Percentiles rank a stretch among this genome's conserved stretches.
Evolutionary conservation across 2,113 vertebrate genomes (phyloP).

Genomic region (Pteruthius melanotis): DNA sequence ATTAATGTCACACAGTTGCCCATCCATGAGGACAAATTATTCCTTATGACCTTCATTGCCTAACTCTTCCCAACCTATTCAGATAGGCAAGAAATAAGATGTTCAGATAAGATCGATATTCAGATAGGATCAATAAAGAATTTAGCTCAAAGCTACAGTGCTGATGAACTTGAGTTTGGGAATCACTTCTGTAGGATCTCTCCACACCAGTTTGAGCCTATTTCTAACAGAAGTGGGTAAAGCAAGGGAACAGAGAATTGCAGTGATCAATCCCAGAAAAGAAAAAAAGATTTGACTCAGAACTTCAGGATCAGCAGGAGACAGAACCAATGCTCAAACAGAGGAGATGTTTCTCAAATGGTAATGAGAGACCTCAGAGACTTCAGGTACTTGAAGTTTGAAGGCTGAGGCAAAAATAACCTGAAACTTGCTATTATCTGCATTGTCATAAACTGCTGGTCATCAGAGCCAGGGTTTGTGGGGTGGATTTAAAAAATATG

Average conservation of each 20-base stretch:
- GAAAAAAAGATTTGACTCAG: background rate
- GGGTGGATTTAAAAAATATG: background rate
- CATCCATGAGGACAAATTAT: background rate
- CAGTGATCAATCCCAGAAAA: conserved; percentile 14
- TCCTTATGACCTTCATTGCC: background rate
- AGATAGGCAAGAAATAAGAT: background rate
- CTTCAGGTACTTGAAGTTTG: background rate
- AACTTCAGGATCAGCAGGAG: conserved; percentile 10
- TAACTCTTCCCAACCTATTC: background rate
- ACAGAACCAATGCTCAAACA: background rate
- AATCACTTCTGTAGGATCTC: background rate
- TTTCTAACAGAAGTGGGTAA: background rate
- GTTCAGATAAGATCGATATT: background rate
- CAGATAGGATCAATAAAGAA: background rate
- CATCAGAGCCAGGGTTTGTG: background rate
- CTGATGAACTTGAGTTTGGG: background rate
- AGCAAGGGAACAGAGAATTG: conserved; percentile 34
- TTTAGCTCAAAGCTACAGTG: background rate
- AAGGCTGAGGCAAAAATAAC: conserved; percentile 26
- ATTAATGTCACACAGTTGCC: background rate
- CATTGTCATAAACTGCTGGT: background rate
- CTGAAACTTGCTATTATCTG: background rate
- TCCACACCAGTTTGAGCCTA: background rate
- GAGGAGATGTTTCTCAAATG: conserved; percentile 13
- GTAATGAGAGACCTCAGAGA: conserved; percentile 24